Percentiles rank a stretch among this genome's conserved stretches.
phyloP scores from a whole-genome alignment of 2,113 vertebrate genomes.

The Danionella cerebrum region DNA sequence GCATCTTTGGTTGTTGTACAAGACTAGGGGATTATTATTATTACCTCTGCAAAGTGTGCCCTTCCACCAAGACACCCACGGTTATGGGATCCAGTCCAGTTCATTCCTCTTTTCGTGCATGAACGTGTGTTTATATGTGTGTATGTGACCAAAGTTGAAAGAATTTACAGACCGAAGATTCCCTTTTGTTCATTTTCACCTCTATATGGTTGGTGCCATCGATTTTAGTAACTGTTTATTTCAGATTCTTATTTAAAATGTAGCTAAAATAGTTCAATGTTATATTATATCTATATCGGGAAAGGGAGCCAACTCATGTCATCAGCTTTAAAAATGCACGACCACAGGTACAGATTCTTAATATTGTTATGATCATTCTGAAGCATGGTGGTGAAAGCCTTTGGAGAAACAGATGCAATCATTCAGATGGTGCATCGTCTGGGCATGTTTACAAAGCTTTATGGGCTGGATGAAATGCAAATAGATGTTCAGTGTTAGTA shows the following conservation, averaged over 20 bases:
- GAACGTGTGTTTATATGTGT: neutral
- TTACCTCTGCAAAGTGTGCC: conserved; percentile 31
- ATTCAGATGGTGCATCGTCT: conserved; percentile 43
- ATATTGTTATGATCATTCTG: neutral
- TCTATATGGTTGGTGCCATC: conserved; percentile 57
- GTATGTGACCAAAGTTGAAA: conserved; percentile 11
- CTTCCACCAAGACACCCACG: conserved; percentile 9
- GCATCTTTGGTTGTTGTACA: conserved; percentile 19
- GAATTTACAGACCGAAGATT: neutral
- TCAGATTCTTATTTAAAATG: conserved; percentile 46
- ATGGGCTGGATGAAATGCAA: conserved; percentile 52
- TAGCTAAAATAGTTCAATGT: conserved; percentile 47
- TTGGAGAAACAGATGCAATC: neutral
- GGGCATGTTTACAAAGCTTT: conserved; percentile 60
- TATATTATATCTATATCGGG: conserved; percentile 51
- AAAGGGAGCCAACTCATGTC: conserved; percentile 22
- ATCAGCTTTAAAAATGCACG: too few species aligned
- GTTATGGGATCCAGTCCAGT: neutral
- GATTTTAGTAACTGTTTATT: conserved; percentile 48
- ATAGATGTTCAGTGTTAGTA: conserved; percentile 44
- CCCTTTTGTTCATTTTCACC: neutral
- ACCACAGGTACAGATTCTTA: too few species aligned
- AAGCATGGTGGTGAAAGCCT: neutral
- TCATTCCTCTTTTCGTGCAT: neutral
- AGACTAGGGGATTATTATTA: conserved; percentile 43